Evolutionary conservation across 30 jellyfish, hydroid and myxozoan genomes (phyloP), one percentile per base, ranked within the genome.

Genomic region (Rhopilema esculentum): DNA sequence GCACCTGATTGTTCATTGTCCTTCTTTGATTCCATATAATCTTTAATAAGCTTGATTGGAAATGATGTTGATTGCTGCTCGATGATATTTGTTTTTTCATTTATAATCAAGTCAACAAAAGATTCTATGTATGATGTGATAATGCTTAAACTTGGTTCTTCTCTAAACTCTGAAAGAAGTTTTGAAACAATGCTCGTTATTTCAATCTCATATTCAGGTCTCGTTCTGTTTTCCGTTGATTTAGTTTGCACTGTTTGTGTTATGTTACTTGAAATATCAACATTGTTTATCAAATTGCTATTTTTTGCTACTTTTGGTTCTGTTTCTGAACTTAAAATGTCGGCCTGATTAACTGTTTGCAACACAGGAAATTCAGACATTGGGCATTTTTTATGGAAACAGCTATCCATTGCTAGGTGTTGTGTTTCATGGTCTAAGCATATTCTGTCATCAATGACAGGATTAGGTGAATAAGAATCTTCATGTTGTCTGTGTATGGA

Each of bases 11-110:
- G 33, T 30, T 66, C 66, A 15, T 64, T 22, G 57, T 40, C 57
- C 9, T 69, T 8, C 57, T 72, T 85, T 18, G 74, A 51, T 32
- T 85, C 94, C 83, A 85, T 70, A 31, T 73, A 85, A 51, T 85
- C 94, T 75, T 85, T 85, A 25, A 85, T 85, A 20, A 85, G 77
- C 26, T 85, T 85, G 30, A 85, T 85, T 2, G 94, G 94, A 33
- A 74, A 85, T 8, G 94, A 78, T 26, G 94, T 85, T 24, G 94
- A 85, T 51, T 85, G 88, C 30, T 68, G 67, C 1, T 30, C 69
- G 16, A 49, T 8, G 17, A 85, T 85, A 66, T 85, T 85, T 16
- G 40, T 70, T 63, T 75, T 75, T 26, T 85, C 94, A 61, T 64
- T 75, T 24, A 85, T 63, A 33, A 80, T 48, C 16, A 85, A 51